Percentiles rank a stretch among this genome's conserved stretches.
These are phyloP conservation scores for Melanotaenia boesemani DNA, from an alignment of 2,797 vertebrate genomes.

Conservation along the genomic window DNA sequence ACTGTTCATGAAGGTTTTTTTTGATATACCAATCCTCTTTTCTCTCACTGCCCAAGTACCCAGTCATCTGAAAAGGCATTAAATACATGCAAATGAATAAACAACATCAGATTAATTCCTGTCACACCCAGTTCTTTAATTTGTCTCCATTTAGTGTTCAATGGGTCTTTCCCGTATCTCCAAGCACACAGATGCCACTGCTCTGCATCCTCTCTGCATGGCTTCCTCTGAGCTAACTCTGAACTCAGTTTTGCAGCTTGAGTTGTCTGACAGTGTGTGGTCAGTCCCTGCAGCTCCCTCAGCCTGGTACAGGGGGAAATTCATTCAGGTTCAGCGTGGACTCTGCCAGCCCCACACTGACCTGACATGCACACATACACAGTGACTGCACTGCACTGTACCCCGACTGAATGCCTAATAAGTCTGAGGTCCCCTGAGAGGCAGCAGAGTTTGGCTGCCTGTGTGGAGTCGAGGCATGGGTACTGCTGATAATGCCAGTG, in stretches of 20 bases:
- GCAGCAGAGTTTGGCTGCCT: slow-evolving; percentile 49
- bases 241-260: slow-evolving; percentile 19
- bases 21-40: not conserved
- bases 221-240: slow-evolving; percentile 11
- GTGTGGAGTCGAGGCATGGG: slow-evolving; percentile 49
- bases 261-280: slow-evolving; percentile 44
- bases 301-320: slow-evolving; percentile 43
- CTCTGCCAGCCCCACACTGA: slow-evolving; percentile 34
- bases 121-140: not conserved
- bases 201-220: slow-evolving; percentile 40
- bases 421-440: slow-evolving; percentile 55
- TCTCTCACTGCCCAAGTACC: not conserved
- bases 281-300: slow-evolving; percentile 30
- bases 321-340: slow-evolving; percentile 47
- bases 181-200: slow-evolving; percentile 43
- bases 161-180: slow-evolving; percentile 43
- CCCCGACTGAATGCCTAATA: slow-evolving; percentile 69
- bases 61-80: not conserved
- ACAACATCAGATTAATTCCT: slow-evolving; percentile 1
- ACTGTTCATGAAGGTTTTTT: not conserved
- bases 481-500: slow-evolving; percentile 58
- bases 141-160: slow-evolving; percentile 11
- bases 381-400: slow-evolving; percentile 37
- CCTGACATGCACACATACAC: slow-evolving; percentile 18
- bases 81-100: slow-evolving; percentile 4